These are phyloP conservation scores for Bombylius major DNA, from an alignment of 2,888 invertebrate genomes.

Conservation along the genomic window DNA sequence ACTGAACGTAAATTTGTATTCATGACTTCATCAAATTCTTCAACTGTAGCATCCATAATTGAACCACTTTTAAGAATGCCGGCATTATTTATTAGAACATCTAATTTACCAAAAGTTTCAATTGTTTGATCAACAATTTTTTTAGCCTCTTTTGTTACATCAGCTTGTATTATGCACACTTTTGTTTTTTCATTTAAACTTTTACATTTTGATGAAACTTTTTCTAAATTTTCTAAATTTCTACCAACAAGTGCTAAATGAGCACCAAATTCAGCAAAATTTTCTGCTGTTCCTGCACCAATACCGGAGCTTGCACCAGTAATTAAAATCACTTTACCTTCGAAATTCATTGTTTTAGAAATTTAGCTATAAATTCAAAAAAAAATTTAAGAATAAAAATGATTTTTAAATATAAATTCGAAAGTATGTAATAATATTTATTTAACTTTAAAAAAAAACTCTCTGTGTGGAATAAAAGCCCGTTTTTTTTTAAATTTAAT, in stretches of 20 bases:
- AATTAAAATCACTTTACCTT: constrained; percentile 39
- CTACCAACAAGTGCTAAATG: constrained; percentile 52
- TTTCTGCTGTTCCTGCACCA: constrained; percentile 54
- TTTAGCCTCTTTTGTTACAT: constrained; percentile 49
- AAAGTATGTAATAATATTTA: too few relatives aligned
- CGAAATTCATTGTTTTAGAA: not conserved
- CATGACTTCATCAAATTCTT: constrained; percentile 77
- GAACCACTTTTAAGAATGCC: constrained; percentile 68
- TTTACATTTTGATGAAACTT: constrained; percentile 45
- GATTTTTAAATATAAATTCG: not conserved
- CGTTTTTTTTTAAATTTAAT: too few relatives aligned
- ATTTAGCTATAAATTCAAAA: not conserved
- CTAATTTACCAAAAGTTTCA: constrained; percentile 51
- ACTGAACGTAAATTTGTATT: constrained; percentile 71
- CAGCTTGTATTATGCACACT: constrained; percentile 51
- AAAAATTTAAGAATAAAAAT: not conserved
- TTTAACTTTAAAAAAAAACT: too few relatives aligned
- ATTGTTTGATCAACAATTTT: constrained; percentile 54
- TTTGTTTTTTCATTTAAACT: constrained; percentile 40
- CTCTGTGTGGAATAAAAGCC: too few relatives aligned
- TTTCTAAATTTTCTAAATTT: constrained; percentile 52
- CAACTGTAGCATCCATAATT: constrained; percentile 69
- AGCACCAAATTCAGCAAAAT: constrained; percentile 52
- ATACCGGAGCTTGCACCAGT: constrained; percentile 68
- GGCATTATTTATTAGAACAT: constrained; percentile 77